Conservation (phyloP, 2,113 vertebrate genomes). For the Ginglymostoma cirratum region DNA sequence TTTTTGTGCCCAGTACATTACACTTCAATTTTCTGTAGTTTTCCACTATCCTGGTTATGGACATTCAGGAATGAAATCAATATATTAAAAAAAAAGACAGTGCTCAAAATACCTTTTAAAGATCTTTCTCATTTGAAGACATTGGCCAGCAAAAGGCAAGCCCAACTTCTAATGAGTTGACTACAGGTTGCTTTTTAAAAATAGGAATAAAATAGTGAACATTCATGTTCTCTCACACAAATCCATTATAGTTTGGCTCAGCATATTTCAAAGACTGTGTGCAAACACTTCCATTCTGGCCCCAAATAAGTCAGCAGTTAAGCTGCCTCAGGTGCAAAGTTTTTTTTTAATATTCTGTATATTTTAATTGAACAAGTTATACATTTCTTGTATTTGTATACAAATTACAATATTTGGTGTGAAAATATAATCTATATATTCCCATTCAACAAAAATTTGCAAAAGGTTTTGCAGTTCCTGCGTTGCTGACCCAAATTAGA, state of each 20-base stretch:
- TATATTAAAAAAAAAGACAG: neutral
- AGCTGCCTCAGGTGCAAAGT: neutral
- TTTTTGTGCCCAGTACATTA: neutral
- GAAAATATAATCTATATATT: neutral
- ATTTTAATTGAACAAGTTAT: neutral
- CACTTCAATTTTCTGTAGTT: neutral
- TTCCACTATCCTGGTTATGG: neutral
- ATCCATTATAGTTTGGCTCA: neutral
- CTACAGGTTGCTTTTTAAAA: neutral
- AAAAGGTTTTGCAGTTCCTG: constrained; percentile 6
- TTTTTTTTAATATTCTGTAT: neutral
- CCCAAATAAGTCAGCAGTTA: neutral
- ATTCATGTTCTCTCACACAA: neutral
- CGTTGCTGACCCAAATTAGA: neutral
- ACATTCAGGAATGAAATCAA: neutral
- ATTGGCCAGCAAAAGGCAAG: constrained; percentile 7
- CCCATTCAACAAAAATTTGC: neutral
- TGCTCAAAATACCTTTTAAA: neutral
- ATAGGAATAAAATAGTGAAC: neutral
- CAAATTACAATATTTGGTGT: constrained; percentile 29
- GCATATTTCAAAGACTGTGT: neutral
- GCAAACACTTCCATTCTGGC: constrained; percentile 23
- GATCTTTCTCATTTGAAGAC: neutral
- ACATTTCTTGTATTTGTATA: neutral
- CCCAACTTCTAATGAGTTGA: neutral